These are phyloP conservation scores for Choreutis nemorana DNA, from an alignment of 2,888 invertebrate genomes.

Conservation along the genomic window DNA sequence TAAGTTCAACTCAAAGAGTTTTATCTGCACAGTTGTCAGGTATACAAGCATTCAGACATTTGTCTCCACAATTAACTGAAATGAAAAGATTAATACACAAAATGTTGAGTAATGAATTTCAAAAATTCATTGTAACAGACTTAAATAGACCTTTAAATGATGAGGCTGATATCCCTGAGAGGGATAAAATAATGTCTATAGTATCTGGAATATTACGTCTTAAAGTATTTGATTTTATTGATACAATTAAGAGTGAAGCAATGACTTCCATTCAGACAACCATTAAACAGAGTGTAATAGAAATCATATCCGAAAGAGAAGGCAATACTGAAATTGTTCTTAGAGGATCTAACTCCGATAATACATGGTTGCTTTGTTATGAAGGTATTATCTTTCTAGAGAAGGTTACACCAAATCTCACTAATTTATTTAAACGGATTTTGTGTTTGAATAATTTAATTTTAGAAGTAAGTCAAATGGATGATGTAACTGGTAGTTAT, in stretches of 20 bases:
- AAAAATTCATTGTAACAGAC: conserved; percentile 89
- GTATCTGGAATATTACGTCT: conserved; percentile 90
- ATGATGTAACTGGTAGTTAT: conserved; percentile 65
- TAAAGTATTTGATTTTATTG: conserved; percentile 88
- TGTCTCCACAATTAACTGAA: conserved; percentile 94
- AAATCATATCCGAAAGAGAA: conserved; percentile 63
- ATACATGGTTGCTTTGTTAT: conserved; percentile 65
- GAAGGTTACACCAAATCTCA: conserved; percentile 70
- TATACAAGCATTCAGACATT: conserved; percentile 93
- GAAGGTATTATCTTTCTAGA: conserved; percentile 76
- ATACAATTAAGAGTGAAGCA: conserved; percentile 87
- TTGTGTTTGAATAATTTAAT: conserved; percentile 79
- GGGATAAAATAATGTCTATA: conserved; percentile 87
- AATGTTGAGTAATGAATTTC: conserved; percentile 96
- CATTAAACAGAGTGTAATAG: conserved; percentile 88
- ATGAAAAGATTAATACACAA: conserved; percentile 96
- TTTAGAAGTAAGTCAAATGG: conserved; percentile 73
- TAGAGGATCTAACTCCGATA: conserved; percentile 49
- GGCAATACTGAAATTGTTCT: conserved; percentile 51
- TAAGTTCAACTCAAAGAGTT: conserved; percentile 95
- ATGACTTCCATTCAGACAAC: conserved; percentile 87
- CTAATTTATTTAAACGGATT: conserved; percentile 77
- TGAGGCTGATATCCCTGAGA: conserved; percentile 70
- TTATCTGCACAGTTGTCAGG: conserved; percentile 89
- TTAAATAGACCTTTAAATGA: conserved; percentile 80